Percentiles rank a stretch among this genome's conserved stretches.
These are phyloP conservation scores for Syngnathus typhle DNA, from an alignment of 2,113 vertebrate genomes.

Conservation along the genomic window DNA sequence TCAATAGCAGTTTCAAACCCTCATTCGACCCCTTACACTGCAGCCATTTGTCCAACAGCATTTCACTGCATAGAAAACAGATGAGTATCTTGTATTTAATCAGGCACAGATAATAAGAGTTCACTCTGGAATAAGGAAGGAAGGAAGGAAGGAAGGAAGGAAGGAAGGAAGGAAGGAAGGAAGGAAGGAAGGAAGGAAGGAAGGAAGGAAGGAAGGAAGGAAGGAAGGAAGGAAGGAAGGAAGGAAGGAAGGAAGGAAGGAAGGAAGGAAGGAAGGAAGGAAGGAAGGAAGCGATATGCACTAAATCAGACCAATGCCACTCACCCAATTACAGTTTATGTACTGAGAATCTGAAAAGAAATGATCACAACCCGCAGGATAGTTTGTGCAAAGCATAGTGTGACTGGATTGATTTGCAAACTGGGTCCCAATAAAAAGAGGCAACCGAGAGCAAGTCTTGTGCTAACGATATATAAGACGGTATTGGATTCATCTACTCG, in stretches of 20 bases:
- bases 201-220: slow-evolving; percentile 36
- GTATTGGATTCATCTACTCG: slow-evolving; percentile 52
- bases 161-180: slow-evolving; percentile 36
- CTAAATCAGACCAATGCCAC: slow-evolving; percentile 38
- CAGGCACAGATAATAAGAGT: slow-evolving; percentile 29
- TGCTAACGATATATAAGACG: slow-evolving; percentile 54
- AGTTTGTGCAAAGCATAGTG: slow-evolving; percentile 32
- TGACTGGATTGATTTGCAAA: slow-evolving; percentile 42
- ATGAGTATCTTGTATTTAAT: slow-evolving; percentile 9
- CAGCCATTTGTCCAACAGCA: slow-evolving; percentile 20
- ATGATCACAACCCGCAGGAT: slow-evolving; percentile 40
- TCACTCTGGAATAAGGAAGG: slow-evolving; percentile 28
- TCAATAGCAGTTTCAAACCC: slow-evolving; percentile 38
- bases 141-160: slow-evolving; percentile 34
- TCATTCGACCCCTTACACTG: slow-evolving; percentile 25
- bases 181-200: slow-evolving; percentile 32
- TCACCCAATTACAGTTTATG: slow-evolving; percentile 25
- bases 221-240: slow-evolving; percentile 35
- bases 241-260: no score
- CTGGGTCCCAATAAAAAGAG: slow-evolving; percentile 38
- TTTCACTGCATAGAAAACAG: slow-evolving; percentile 14
- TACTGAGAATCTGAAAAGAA: slow-evolving; percentile 26
- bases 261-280: not conserved
- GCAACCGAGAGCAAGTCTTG: slow-evolving; percentile 38
- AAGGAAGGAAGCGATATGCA: slow-evolving; percentile 8